phyloP scores from a whole-genome alignment of 1,140 invertebrate species.

The Protaetia brevitarsis region DNA sequence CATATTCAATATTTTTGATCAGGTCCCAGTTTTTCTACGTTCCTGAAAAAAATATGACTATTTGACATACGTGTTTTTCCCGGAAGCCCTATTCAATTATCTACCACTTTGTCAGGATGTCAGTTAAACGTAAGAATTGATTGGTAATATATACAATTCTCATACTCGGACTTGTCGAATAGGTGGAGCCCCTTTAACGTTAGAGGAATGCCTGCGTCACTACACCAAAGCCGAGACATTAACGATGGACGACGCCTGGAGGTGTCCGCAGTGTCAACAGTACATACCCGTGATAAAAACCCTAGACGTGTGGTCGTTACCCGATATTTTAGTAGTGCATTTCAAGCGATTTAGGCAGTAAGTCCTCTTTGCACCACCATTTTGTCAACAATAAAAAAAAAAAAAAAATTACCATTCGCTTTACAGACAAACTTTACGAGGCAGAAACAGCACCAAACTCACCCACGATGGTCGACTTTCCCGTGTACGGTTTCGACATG shows the following conservation, averaged over 20 bases:
- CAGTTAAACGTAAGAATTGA: too few relatives aligned
- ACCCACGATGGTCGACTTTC: conserved; percentile 88
- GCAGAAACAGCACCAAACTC: conserved; percentile 73
- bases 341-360: conserved; percentile 93
- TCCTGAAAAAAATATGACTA: too few relatives aligned
- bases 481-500: conserved; percentile 82
- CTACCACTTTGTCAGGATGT: too few relatives aligned
- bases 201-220: conserved; percentile 90
- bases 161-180: background rate
- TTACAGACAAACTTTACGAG: conserved; percentile 59
- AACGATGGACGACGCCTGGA: conserved; percentile 89
- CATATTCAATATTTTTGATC: too few relatives aligned
- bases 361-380: conserved; percentile 44
- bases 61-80: too few relatives aligned
- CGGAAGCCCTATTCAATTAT: too few relatives aligned
- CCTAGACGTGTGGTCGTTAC: conserved; percentile 90
- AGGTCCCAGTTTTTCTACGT: too few relatives aligned
- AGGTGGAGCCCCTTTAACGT: conserved; percentile 67
- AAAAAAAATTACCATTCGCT: background rate
- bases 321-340: conserved; percentile 93
- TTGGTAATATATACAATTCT: too few relatives aligned
- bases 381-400: background rate
- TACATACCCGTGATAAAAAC: conserved; percentile 93
- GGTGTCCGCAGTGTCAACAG: conserved; percentile 88
- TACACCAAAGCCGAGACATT: conserved; percentile 91